Conservation (phyloP, 2,113 vertebrate species). For the Eclectus roratus region DNA sequence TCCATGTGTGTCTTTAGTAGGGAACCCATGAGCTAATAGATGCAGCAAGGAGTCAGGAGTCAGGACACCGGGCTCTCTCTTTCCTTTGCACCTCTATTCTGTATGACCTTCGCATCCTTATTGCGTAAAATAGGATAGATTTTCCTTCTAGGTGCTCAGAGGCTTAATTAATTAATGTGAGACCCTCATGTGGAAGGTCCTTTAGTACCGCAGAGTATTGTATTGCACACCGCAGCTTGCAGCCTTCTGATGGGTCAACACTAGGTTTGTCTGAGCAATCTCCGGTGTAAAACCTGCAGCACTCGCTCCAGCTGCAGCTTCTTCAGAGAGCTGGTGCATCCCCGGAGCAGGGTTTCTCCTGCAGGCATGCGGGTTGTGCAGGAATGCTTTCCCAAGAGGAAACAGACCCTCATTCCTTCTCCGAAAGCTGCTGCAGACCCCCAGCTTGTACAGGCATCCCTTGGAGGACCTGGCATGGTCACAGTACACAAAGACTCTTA, state of each 20-base stretch:
- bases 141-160: slow-evolving; percentile 52
- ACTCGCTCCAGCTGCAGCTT: background rate
- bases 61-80: slow-evolving; percentile 15
- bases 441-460: rapidly evolving
- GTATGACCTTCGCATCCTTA: slow-evolving; percentile 42
- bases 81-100: slow-evolving; percentile 28
- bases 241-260: background rate
- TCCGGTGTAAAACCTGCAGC: background rate
- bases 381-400: background rate
- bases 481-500: background rate
- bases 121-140: slow-evolving; percentile 66
- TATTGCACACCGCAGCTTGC: slow-evolving; percentile 7
- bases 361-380: rapidly evolving
- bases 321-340: rapidly evolving
- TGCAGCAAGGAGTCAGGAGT: slow-evolving; percentile 32
- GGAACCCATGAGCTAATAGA: background rate
- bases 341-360: background rate
- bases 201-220: slow-evolving; percentile 53
- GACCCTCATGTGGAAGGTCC: slow-evolving; percentile 63
- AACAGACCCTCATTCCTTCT: rapidly evolving
- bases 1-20: background rate
- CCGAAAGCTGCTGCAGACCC: background rate
- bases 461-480: background rate
- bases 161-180: slow-evolving; percentile 65
- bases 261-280: background rate